A percentile compares a stretch with the other conserved stretches of the same genome.
These are phyloP conservation scores for Polietes domitor DNA, from an alignment of 2,888 invertebrate genomes.

Conservation along the genomic window DNA sequence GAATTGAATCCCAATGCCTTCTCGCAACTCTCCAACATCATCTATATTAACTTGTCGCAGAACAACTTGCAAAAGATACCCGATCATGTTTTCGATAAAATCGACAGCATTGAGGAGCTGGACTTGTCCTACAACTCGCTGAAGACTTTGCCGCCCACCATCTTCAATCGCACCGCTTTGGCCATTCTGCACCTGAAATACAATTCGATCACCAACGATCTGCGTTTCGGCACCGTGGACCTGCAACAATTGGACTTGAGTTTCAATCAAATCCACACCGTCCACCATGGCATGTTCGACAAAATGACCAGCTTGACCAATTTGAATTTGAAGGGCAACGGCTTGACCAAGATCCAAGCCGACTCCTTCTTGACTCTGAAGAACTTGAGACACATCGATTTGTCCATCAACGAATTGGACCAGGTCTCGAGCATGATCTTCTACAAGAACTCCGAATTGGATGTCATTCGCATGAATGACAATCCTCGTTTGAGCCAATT, in stretches of 20 bases:
- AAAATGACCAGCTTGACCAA: constrained; percentile 85
- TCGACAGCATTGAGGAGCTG: constrained; percentile 86
- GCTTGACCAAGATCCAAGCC: constrained; percentile 85
- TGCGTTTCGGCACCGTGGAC: constrained; percentile 84
- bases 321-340: constrained; percentile 87
- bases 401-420: constrained; percentile 87
- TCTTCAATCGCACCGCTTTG: constrained; percentile 86
- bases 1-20: constrained; percentile 85
- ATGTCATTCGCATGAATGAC: constrained; percentile 87
- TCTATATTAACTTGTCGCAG: constrained; percentile 86
- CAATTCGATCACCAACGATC: constrained; percentile 85
- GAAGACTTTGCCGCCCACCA: constrained; percentile 83
- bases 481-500: constrained; percentile 86
- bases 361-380: constrained; percentile 86
- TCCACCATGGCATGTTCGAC: constrained; percentile 86
- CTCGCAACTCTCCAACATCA: constrained; percentile 84
- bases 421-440: constrained; percentile 86
- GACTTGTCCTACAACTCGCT: constrained; percentile 88
- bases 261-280: constrained; percentile 85
- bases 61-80: constrained; percentile 84
- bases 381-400: constrained; percentile 86
- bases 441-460: constrained; percentile 86
- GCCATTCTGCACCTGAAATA: constrained; percentile 87
- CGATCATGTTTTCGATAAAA: constrained; percentile 82
- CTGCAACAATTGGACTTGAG: constrained; percentile 87